Percentiles rank a stretch among this genome's conserved stretches.
These are phyloP conservation scores for Polydrusus tereticollis DNA, from an alignment of 2,888 invertebrate genomes.

Conservation along the genomic window DNA sequence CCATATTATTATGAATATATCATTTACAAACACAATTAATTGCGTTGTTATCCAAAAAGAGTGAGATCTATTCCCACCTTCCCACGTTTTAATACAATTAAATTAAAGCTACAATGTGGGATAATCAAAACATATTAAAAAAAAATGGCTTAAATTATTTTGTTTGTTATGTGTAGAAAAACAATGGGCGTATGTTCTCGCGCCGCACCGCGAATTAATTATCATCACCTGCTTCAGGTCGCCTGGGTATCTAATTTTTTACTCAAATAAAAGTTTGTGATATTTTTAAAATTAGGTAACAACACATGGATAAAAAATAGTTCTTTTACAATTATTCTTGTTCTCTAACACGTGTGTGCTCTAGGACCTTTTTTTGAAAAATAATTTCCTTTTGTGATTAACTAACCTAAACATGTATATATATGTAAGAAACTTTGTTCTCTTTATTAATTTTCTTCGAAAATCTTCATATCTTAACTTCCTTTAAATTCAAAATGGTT, in stretches of 20 bases:
- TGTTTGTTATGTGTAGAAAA: background rate
- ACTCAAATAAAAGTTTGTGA: too few relatives aligned
- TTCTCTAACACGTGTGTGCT: too few relatives aligned
- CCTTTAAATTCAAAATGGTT: too few relatives aligned
- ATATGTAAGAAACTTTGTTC: too few relatives aligned
- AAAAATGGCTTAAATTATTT: background rate
- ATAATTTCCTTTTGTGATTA: too few relatives aligned
- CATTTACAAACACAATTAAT: conserved; percentile 4
- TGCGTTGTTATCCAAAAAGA: conserved; percentile 10
- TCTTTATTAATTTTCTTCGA: too few relatives aligned
- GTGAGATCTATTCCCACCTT: background rate
- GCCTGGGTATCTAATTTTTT: background rate
- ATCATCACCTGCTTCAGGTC: background rate
- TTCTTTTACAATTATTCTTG: too few relatives aligned
- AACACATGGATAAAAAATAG: too few relatives aligned
- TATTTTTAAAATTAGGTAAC: too few relatives aligned
- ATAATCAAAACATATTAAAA: background rate
- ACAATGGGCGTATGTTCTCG: conserved; percentile 9
- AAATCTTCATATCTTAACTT: too few relatives aligned
- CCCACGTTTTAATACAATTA: conserved; percentile 16
- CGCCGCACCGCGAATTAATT: background rate
- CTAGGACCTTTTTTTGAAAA: too few relatives aligned
- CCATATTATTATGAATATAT: background rate
- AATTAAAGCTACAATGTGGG: conserved; percentile 12
- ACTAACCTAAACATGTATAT: too few relatives aligned